Percentiles rank a stretch among this genome's conserved stretches.
phyloP scores from a whole-genome alignment of 2,113 vertebrate species.

The Nanorana parkeri region DNA sequence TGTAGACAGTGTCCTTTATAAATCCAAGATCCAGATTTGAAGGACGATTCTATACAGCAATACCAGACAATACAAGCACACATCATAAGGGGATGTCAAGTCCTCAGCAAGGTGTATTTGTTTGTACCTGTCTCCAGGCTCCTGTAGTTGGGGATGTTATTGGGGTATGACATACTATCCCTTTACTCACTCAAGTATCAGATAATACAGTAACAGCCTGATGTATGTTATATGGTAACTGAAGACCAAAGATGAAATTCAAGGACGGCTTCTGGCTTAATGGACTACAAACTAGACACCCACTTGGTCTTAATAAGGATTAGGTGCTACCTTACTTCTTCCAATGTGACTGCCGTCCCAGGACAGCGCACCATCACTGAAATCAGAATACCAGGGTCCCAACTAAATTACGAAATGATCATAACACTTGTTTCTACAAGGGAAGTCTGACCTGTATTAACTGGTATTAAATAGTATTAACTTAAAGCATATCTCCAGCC shows the following conservation, averaged over 20 bases:
- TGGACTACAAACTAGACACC: conserved; percentile 45
- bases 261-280: conserved; percentile 36
- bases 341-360: neutral
- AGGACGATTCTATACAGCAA: no score
- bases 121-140: neutral
- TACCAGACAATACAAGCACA: no score
- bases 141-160: neutral
- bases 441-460: no score
- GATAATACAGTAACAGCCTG: neutral
- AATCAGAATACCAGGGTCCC: neutral
- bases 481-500: no score
- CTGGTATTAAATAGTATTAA: no score
- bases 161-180: neutral
- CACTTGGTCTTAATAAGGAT: conserved; percentile 28
- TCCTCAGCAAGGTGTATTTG: neutral
- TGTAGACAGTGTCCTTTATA: no score
- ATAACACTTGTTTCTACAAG: no score
- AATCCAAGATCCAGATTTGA: no score
- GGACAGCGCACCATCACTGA: neutral
- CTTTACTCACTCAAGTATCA: neutral
- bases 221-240: conserved; percentile 37
- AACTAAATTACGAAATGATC: neutral
- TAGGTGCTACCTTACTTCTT: conserved; percentile 45
- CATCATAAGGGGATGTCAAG: no score
- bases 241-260: conserved; percentile 26